Percentiles rank a stretch among this genome's conserved stretches.
Conservation (phyloP, 2,797 vertebrate genomes). For the Pipistrellus pipistrellus region DNA sequence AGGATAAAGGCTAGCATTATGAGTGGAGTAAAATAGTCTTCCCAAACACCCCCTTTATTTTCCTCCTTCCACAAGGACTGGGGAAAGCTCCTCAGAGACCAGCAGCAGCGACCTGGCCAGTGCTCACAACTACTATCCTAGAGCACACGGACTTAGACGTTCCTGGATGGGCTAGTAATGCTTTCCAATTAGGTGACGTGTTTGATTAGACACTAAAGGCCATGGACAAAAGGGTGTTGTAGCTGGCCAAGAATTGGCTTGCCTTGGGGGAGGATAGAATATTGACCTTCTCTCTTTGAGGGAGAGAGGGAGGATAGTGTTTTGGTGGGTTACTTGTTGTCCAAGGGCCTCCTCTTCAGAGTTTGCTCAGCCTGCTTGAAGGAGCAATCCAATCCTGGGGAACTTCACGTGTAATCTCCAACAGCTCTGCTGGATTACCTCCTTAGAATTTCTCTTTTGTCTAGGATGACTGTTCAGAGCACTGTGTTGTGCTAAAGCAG, state of each 20-base stretch:
- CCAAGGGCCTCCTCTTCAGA: neutral
- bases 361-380: neutral
- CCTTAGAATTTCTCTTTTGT: neutral
- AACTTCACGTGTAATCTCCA: neutral
- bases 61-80: neutral
- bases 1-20: neutral
- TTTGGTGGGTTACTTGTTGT: neutral
- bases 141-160: neutral
- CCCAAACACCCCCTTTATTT: neutral
- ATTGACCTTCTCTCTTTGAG: neutral
- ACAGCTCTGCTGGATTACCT: neutral
- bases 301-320: neutral
- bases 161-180: neutral
- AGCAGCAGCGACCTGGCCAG: fast-evolving
- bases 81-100: neutral
- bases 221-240: neutral
- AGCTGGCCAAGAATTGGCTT: neutral
- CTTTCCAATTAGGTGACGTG: neutral
- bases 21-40: neutral
- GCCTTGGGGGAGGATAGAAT: neutral
- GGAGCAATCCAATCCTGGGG: neutral
- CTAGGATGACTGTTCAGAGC: neutral
- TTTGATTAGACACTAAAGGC: neutral
- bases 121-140: neutral
- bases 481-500: neutral